Evolutionary conservation across 2,113 vertebrate species (phyloP), one percentile per base, ranked within the genome.

Genomic region (Aegotheles bennettii): DNA sequence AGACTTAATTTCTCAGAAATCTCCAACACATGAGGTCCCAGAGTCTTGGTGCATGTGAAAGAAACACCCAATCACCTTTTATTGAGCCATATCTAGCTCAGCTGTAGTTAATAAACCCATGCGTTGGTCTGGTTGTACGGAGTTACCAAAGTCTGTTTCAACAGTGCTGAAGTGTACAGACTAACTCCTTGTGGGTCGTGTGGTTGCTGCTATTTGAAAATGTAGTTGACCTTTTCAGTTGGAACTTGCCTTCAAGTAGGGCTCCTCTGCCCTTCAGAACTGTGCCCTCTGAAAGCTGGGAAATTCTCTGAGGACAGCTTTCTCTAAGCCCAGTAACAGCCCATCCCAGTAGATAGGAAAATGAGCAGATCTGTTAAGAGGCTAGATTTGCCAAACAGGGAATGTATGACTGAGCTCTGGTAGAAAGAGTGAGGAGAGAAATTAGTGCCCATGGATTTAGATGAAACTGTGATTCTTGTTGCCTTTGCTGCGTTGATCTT

Each of bases 121-220:
- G 13, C 0, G 3, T 68, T 70, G 38, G 4, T 57, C 7, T 67
- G 59, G 18, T 38, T 36, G 56, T 42, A 11, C 2, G 2, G 36
- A 61, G 25, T 45, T 82, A 53, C 15, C 19, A 6, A 68, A 68
- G 29, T 57, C 43, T 47, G 11, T 50, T 61, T 56, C 19, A n/a
- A 31, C 14, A 42, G 12, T 43, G 33, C 35, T 73, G 53, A 68
- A 82, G 75, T 40, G 24, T 12, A 43, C 23, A 54, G 74, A 7
- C 18, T 13, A 35, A 54, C 16, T 92, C 17, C 11, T 84, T 1
- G 0, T 29, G 13, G 33, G 24, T 67, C 2, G 0, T 1, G 9
- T 71, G 20, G 19, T 43, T 76, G 38, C 13, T 53, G 51, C 33
- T 59, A 1, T n/a, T 9, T 79, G 47, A 82, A 95, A 79, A 29